These are phyloP conservation scores for Enteromius fasciolatus DNA, from an alignment of 2,797 vertebrate genomes.

Conservation along the genomic window DNA sequence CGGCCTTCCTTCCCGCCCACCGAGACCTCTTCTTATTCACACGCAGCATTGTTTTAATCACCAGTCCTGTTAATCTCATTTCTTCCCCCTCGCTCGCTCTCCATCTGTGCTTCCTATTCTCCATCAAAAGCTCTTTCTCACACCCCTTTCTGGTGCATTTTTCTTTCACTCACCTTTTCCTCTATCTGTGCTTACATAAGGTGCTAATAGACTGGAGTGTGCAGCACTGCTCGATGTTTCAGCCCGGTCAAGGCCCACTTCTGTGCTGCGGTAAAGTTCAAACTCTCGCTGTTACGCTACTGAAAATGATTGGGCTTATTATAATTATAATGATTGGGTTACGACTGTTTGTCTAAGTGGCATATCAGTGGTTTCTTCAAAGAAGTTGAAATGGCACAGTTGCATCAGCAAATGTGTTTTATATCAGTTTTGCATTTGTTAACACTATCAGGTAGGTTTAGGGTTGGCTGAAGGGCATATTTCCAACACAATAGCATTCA, in stretches of 20 bases:
- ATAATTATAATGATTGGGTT: slow-evolving; percentile 73
- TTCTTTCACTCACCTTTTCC: slow-evolving; percentile 6
- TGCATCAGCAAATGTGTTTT: too few species aligned
- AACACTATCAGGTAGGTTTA: too few species aligned
- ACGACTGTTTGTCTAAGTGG: slow-evolving; percentile 77
- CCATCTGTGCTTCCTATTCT: slow-evolving; percentile 31
- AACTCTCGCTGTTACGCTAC: slow-evolving; percentile 63
- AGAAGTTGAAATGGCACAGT: too few species aligned
- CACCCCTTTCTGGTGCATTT: slow-evolving; percentile 25
- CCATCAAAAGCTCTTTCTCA: slow-evolving; percentile 17
- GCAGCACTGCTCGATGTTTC: not conserved
- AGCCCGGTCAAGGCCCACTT: not conserved
- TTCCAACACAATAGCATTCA: too few species aligned
- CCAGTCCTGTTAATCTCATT: slow-evolving; percentile 39
- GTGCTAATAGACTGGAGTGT: slow-evolving; percentile 29
- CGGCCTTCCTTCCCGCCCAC: slow-evolving; percentile 50
- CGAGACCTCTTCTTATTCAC: slow-evolving; percentile 51
- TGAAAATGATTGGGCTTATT: slow-evolving; percentile 74
- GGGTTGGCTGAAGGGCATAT: too few species aligned
- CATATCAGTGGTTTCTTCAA: slow-evolving; percentile 64
- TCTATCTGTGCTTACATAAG: slow-evolving; percentile 22
- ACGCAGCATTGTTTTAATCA: slow-evolving; percentile 32
- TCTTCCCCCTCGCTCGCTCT: slow-evolving; percentile 1
- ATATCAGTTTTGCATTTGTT: too few species aligned
- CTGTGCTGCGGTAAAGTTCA: slow-evolving; percentile 40